A percentile compares a stretch with the other conserved stretches of the same genome.
phyloP scores from a whole-genome alignment of 1,140 invertebrate genomes.

The Bombus superbus region DNA sequence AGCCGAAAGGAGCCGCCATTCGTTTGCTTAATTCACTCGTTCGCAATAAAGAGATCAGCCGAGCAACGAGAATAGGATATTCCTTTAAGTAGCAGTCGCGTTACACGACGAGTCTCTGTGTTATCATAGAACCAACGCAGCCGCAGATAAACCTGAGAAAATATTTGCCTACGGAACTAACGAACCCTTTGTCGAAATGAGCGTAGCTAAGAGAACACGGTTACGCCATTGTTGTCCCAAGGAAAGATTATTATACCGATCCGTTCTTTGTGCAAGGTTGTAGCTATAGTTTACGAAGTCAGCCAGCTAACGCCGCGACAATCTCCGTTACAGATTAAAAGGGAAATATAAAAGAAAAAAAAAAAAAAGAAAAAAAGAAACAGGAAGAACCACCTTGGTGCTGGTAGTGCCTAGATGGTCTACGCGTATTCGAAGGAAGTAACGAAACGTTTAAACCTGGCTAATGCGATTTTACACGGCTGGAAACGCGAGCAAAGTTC shows the following conservation, averaged over 20 bases:
- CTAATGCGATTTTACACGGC: constrained; percentile 7
- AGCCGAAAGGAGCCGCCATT: background rate
- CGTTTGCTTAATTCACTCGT: background rate
- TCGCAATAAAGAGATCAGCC: constrained; percentile 15
- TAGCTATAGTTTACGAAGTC: background rate
- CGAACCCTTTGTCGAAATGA: constrained; percentile 27
- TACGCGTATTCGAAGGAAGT: too few species aligned
- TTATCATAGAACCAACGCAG: constrained; percentile 26
- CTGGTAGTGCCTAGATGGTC: background rate
- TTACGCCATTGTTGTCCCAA: constrained; percentile 18
- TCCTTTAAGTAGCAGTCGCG: background rate
- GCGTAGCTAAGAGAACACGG: background rate
- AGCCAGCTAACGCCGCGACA: background rate
- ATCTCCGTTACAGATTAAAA: constrained; percentile 55
- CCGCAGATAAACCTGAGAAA: constrained; percentile 29
- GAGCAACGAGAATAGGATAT: background rate
- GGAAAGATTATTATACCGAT: constrained; percentile 26
- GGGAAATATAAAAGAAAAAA: background rate
- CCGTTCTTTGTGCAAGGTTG: constrained; percentile 21
- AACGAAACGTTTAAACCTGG: background rate
- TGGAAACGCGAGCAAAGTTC: background rate
- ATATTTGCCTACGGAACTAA: constrained; percentile 35
- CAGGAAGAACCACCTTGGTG: background rate
- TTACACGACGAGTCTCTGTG: background rate
- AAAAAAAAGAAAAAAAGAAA: constrained; percentile 9